These are phyloP conservation scores for Cyanoderma ruficeps DNA, from an alignment of 2,113 vertebrate genomes.

Conservation along the genomic window DNA sequence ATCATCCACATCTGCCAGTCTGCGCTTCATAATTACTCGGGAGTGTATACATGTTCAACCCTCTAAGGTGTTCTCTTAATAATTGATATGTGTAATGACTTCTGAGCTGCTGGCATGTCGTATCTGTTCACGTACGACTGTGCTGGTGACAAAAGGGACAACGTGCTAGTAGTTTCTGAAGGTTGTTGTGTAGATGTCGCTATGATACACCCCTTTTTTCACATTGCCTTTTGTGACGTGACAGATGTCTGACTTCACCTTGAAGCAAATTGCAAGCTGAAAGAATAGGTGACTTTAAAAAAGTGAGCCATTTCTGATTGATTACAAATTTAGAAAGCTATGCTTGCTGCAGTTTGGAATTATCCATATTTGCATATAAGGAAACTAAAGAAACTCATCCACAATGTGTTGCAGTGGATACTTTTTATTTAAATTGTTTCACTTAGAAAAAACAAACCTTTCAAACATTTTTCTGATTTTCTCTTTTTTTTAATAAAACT, in stretches of 20 bases:
- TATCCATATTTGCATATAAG: background rate
- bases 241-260: background rate
- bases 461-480: background rate
- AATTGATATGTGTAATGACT: background rate
- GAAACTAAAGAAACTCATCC: background rate
- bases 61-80: background rate
- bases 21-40: background rate
- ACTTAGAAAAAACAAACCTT: background rate
- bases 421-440: background rate
- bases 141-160: background rate
- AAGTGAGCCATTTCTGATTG: background rate
- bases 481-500: background rate
- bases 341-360: background rate
- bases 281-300: background rate
- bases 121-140: background rate
- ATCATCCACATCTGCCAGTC: background rate
- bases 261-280: background rate
- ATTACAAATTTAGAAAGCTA: background rate
- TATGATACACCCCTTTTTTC: background rate
- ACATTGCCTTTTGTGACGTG: background rate
- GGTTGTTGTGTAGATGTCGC: background rate
- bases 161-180: background rate
- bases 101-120: background rate
- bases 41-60: background rate
- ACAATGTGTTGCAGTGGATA: background rate